Conservation (phyloP, 64 coral and sea anemone genomes). For the Montipora cactus region DNA sequence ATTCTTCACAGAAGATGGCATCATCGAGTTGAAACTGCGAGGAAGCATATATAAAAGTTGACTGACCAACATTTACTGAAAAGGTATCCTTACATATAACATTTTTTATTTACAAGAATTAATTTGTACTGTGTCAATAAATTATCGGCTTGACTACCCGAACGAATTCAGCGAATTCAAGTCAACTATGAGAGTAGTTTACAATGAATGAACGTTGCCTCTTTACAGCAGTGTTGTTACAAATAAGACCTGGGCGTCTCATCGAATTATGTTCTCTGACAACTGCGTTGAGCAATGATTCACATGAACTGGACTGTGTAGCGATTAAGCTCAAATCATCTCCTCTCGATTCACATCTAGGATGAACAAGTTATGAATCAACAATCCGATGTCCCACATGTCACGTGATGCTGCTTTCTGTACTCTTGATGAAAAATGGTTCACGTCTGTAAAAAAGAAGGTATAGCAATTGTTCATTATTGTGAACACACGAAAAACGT, state of each 20-base stretch:
- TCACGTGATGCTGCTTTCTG: conserved; percentile 34
- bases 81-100: background rate
- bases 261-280: no score
- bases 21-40: background rate
- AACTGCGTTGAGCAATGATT: background rate
- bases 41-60: background rate
- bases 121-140: background rate
- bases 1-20: no score
- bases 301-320: background rate
- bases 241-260: background rate
- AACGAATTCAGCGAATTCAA: background rate
- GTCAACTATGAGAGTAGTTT: background rate
- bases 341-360: conserved; percentile 18
- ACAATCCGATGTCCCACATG: conserved; percentile 34
- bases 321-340: background rate
- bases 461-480: background rate
- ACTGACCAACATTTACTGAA: background rate
- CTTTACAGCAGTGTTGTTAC: background rate
- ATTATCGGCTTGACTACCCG: no score
- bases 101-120: background rate
- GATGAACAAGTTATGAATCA: conserved; percentile 42
- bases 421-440: conserved; percentile 27
- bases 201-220: background rate
- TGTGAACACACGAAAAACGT: no score
- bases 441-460: conserved; percentile 12